Percentiles rank a stretch among this genome's conserved stretches.
These are phyloP conservation scores for Drosophila repleta DNA, from an alignment of 1,140 invertebrate species.

Conservation along the genomic window DNA sequence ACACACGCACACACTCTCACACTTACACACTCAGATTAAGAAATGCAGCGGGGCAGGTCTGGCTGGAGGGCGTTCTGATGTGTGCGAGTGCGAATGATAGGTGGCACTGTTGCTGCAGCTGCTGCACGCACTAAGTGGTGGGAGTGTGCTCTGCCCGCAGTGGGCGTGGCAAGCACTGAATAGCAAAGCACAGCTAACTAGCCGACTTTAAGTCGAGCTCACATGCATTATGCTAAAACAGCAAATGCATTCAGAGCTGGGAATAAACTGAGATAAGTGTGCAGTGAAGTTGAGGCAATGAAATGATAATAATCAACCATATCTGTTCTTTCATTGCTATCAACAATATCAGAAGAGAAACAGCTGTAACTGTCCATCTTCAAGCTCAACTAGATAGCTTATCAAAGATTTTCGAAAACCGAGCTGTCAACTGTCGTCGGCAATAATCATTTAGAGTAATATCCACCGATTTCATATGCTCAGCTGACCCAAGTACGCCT, in stretches of 20 bases:
- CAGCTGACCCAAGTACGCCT: background rate
- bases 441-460: slow-evolving; percentile 33
- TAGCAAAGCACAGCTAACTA: slow-evolving; percentile 62
- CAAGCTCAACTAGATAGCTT: background rate
- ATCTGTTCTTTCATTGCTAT: too few relatives aligned
- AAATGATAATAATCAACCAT: too few relatives aligned
- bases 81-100: slow-evolving; percentile 43
- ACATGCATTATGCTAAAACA: slow-evolving; percentile 38
- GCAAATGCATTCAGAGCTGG: background rate
- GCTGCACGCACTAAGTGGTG: slow-evolving; percentile 44
- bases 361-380: slow-evolving; percentile 14
- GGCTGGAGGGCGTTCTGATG: slow-evolving; percentile 43
- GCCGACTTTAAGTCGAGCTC: slow-evolving; percentile 49
- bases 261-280: too few relatives aligned
- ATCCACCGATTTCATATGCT: slow-evolving; percentile 12
- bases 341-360: background rate
- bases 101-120: slow-evolving; percentile 39
- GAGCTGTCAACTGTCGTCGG: slow-evolving; percentile 24
- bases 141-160: slow-evolving; percentile 5
- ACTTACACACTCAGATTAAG: slow-evolving; percentile 17
- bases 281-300: too few relatives aligned
- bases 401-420: slow-evolving; percentile 3
- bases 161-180: slow-evolving; percentile 56
- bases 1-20: background rate
- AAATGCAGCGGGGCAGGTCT: slow-evolving; percentile 53